A percentile compares a stretch with the other conserved stretches of the same genome.
Evolutionary conservation across 1,140 invertebrate genomes (phyloP).

Genomic region (Lordiphosa stackelbergi): DNA sequence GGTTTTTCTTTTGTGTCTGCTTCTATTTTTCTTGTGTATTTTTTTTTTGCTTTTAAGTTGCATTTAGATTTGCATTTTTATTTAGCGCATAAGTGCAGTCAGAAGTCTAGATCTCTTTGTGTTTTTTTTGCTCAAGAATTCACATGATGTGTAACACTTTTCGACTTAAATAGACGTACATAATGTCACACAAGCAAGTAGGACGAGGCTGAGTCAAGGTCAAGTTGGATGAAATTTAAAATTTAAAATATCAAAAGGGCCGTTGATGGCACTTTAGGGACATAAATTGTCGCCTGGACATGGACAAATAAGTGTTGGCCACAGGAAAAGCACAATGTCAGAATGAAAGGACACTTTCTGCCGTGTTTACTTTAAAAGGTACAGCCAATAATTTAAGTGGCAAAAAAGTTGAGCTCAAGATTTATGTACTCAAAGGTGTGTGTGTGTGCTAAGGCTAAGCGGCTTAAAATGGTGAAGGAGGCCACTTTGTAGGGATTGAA

Average conservation of each 20-base stretch:
- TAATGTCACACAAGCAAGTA: slow-evolving; percentile 15
- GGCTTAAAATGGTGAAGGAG: too few species aligned
- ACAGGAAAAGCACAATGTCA: slow-evolving; percentile 12
- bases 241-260: slow-evolving; percentile 1
- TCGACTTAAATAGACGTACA: neutral
- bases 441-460: too few species aligned
- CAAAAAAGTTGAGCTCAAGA: slow-evolving; percentile 1
- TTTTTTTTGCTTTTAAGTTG: slow-evolving; percentile 37
- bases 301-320: slow-evolving; percentile 1
- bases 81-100: slow-evolving; percentile 64
- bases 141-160: slow-evolving; percentile 39
- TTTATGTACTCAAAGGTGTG: neutral
- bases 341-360: neutral
- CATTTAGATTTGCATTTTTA: slow-evolving; percentile 76
- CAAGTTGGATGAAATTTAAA: slow-evolving; percentile 24
- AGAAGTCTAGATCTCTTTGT: slow-evolving; percentile 14
- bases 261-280: neutral
- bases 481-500: too few species aligned
- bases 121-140: slow-evolving; percentile 5
- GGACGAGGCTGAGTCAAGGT: slow-evolving; percentile 32
- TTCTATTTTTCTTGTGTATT: slow-evolving; percentile 10
- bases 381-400: slow-evolving; percentile 5
- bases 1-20: slow-evolving; percentile 34
- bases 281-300: slow-evolving; percentile 1
- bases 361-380: slow-evolving; percentile 3